Evolutionary conservation across 2,113 vertebrate species (phyloP).

Genomic region (Nycticorax nycticorax): DNA sequence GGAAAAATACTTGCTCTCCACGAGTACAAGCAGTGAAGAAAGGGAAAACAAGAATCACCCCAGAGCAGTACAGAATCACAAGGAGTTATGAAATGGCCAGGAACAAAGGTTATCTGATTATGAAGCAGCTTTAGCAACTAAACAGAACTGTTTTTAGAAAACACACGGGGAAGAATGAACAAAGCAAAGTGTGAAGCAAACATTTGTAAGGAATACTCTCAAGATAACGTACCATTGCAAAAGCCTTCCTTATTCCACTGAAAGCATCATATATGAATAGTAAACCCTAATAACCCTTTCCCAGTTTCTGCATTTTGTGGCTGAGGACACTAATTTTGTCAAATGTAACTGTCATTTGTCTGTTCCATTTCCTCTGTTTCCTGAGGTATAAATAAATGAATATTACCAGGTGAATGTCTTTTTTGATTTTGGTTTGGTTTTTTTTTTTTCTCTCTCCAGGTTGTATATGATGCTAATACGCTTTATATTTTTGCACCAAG

Average conservation of each 20-base stretch:
- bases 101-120: not conserved
- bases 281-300: not conserved
- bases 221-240: not conserved
- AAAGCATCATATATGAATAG: not conserved
- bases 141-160: not conserved
- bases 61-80: not conserved
- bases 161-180: not conserved
- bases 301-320: not conserved
- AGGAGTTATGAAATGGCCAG: not conserved
- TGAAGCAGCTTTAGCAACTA: not conserved
- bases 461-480: constrained; percentile 86
- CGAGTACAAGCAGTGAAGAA: not conserved
- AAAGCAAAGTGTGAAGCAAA: not conserved
- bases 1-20: not conserved
- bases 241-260: not conserved
- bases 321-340: not conserved
- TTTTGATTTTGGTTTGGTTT: not conserved
- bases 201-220: not conserved
- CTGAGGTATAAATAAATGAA: not conserved
- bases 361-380: not conserved
- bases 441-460: constrained; percentile 63
- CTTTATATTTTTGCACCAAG: constrained; percentile 92
- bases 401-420: not conserved
- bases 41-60: not conserved
- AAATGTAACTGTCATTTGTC: not conserved